phyloP scores from a whole-genome alignment of 2,113 vertebrate species.

The Melanerpes aurifrons region DNA sequence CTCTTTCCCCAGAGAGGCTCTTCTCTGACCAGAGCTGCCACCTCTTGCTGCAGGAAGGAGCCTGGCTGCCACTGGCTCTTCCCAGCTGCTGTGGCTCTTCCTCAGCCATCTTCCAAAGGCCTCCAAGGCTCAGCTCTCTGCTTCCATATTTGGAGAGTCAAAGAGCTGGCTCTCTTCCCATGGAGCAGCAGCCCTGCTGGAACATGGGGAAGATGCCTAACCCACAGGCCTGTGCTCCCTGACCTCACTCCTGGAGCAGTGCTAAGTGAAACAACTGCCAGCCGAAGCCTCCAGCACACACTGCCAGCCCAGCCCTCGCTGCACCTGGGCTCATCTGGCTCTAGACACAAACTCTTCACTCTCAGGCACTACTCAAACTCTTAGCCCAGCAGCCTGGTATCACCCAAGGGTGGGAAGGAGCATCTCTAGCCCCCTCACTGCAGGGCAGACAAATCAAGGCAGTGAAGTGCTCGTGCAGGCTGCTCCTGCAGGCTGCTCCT shows the following conservation, averaged over 20 bases:
- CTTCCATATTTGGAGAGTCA: not conserved
- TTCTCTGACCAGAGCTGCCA: slow-evolving; percentile 32
- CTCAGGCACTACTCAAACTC: not conserved
- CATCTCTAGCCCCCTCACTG: not conserved
- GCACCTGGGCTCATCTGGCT: not conserved
- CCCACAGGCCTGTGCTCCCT: not conserved
- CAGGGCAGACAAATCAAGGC: slow-evolving; percentile 21
- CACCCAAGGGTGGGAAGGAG: not conserved
- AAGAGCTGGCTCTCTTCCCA: not conserved
- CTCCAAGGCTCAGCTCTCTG: not conserved
- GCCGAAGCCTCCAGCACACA: not conserved
- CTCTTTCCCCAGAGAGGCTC: not conserved
- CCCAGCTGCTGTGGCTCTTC: not conserved
- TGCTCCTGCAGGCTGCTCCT: too few relatives aligned
- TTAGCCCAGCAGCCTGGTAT: not conserved
- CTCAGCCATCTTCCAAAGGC: not conserved
- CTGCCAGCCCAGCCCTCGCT: not conserved
- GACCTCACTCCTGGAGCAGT: not conserved
- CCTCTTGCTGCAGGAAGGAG: not conserved
- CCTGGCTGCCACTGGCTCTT: accelerated
- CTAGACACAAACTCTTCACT: not conserved
- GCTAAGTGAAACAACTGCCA: not conserved
- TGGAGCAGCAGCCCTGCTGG: not conserved
- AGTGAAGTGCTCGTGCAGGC: slow-evolving; percentile 12
- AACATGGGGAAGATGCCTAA: not conserved